Conservation (phyloP, 1,140 invertebrate species). For the Choristoneura fumiferana region DNA sequence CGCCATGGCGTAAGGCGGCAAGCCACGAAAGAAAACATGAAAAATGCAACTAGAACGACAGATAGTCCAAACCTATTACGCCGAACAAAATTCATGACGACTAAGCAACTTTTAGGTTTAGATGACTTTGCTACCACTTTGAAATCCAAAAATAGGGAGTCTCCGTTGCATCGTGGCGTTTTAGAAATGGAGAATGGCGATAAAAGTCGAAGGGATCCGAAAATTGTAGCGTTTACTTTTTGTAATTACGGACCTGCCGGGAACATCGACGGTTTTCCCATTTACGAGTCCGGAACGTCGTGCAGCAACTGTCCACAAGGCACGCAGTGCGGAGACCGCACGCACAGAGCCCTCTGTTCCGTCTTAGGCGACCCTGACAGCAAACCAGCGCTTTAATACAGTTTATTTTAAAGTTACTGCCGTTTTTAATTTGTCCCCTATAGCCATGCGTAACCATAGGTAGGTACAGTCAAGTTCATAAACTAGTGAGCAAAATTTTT, state of each 20-base stretch:
- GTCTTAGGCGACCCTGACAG: slow-evolving; percentile 55
- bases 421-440: too few relatives aligned
- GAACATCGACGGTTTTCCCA: slow-evolving; percentile 66
- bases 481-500: too few relatives aligned
- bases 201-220: slow-evolving; percentile 36
- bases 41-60: slow-evolving; percentile 33
- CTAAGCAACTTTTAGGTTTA: slow-evolving; percentile 25
- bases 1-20: slow-evolving; percentile 10
- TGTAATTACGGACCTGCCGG: slow-evolving; percentile 71
- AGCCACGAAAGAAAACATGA: neutral
- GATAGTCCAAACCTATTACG: slow-evolving; percentile 47
- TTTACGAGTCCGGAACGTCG: slow-evolving; percentile 56
- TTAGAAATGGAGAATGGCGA: slow-evolving; percentile 28
- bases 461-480: too few relatives aligned
- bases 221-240: slow-evolving; percentile 62
- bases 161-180: slow-evolving; percentile 51
- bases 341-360: slow-evolving; percentile 58
- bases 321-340: slow-evolving; percentile 52
- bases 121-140: slow-evolving; percentile 42
- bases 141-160: slow-evolving; percentile 29
- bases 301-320: slow-evolving; percentile 64
- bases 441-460: too few relatives aligned
- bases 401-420: neutral
- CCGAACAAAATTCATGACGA: slow-evolving; percentile 50
- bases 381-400: neutral